These are phyloP conservation scores for Epizoanthus rinbou DNA, from an alignment of 92 coral and sea anemone species.

Conservation along the genomic window DNA sequence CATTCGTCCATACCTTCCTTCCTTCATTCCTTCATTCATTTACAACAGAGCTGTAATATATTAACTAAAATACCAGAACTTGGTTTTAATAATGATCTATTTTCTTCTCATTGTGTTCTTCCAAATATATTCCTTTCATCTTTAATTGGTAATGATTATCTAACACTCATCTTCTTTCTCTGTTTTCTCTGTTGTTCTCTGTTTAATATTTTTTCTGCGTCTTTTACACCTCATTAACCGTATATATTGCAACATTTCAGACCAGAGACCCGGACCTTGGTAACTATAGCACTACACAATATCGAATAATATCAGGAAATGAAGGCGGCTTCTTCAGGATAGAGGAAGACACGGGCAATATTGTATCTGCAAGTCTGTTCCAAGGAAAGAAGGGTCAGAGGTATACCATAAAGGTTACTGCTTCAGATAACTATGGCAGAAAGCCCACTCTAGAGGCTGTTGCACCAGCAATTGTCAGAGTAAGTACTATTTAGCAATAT, in stretches of 20 bases:
- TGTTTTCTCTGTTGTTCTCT: background rate
- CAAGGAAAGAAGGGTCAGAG: conserved; percentile 84
- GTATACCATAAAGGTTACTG: conserved; percentile 73
- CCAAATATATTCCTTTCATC: no score
- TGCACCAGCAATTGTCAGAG: conserved; percentile 73
- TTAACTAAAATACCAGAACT: no score
- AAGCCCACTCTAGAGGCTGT: conserved; percentile 69
- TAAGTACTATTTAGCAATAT: conserved; percentile 23
- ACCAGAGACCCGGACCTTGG: conserved; percentile 88
- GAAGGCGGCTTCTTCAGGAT: conserved; percentile 81
- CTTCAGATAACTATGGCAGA: conserved; percentile 81
- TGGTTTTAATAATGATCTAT: no score
- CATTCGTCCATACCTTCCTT: no score
- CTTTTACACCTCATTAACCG: background rate
- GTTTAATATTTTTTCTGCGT: no score
- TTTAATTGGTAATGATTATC: no score
- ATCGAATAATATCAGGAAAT: conserved; percentile 85
- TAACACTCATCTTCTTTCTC: no score
- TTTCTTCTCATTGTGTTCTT: no score
- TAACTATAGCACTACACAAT: conserved; percentile 73
- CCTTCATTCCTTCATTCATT: no score
- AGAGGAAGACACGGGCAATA: conserved; percentile 67
- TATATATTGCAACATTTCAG: conserved; percentile 29
- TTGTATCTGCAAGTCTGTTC: conserved; percentile 80
- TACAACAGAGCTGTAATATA: no score